Base-by-base conservation (phyloP, 1,140 invertebrate species). In the Neodiprion virginianus region DNA sequence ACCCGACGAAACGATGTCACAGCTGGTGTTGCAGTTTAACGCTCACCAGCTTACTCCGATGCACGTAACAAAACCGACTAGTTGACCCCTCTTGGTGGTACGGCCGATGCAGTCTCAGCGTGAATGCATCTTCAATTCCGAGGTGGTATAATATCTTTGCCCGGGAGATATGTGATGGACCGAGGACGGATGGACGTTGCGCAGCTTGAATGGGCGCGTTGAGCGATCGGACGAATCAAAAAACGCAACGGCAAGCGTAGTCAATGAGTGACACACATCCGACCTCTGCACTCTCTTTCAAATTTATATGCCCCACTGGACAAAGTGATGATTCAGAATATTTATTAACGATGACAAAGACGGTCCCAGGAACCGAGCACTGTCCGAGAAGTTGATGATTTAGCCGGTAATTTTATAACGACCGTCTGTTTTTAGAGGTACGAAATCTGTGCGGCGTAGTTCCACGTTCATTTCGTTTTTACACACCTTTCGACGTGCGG, bases 241-340 rank as follows among this genome's bases (percentile, higher is more conserved):
- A 61, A 61, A 61, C 53, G 11, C 53, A 17, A 61, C 53, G 11
- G 53, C 11, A 17, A 61, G 53, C 53, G 4, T 8, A 61, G 53
- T 61, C 53, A 61, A 61, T 61, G 53, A 61, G n/a, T 61, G 53
- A 61, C 53, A 61, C 53, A 61, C 53, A 61, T 5, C 53, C 53
- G 28, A 40, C 28, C 28, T 40, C 28, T 40, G 5, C 28, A 14
- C 11, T 8, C 11, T 61, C 53, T 61, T 8, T 17, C 53, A 17
- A 61, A 61, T 61, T 61, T 12, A 17, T 17, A 40, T 40, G 28
- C 28, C 28, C 28, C 28, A 40, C 28, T 5, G 5, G 7, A 61
- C n/a, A 17, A 61, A 61, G 53, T 9, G 53, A 61, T 61, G 53
- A 61, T 61, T 61, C 53, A 61, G 11, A 14, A 61, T 2, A 21